These are phyloP conservation scores for Calidris pugnax DNA, from an alignment of 2,113 vertebrate genomes.

Conservation along the genomic window DNA sequence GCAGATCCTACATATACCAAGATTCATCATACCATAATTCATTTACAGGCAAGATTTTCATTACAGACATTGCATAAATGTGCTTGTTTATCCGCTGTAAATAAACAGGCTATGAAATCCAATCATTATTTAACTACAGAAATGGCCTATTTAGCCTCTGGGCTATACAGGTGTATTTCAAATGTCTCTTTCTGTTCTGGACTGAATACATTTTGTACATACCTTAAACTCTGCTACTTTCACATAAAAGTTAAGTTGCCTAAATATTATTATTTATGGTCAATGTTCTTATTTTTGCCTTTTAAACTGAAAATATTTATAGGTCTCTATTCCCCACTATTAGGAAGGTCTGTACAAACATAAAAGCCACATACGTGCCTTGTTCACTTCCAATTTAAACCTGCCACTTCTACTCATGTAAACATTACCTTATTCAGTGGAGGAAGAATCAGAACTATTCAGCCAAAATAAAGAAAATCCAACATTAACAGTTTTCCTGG, in stretches of 20 bases:
- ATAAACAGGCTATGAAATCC: not conserved
- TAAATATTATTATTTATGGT: not conserved
- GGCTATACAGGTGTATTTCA: not conserved
- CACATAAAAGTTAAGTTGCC: not conserved
- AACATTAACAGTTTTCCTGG: not conserved
- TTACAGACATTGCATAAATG: not conserved
- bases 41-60: not conserved
- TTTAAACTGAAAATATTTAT: not conserved
- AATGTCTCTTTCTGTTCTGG: not conserved
- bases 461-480: not conserved
- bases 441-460: not conserved
- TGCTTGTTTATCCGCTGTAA: not conserved
- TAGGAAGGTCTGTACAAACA: not conserved
- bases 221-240: not conserved
- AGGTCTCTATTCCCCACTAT: not conserved
- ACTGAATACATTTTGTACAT: not conserved
- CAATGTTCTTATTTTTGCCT: not conserved
- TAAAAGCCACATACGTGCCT: not conserved
- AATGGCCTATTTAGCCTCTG: not conserved
- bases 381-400: not conserved
- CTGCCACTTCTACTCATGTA: not conserved
- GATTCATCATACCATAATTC: not conserved
- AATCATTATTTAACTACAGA: not conserved
- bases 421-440: not conserved
- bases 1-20: not conserved